phyloP scores from a whole-genome alignment of 2,888 invertebrate genomes.

The Maniola hyperantus region DNA sequence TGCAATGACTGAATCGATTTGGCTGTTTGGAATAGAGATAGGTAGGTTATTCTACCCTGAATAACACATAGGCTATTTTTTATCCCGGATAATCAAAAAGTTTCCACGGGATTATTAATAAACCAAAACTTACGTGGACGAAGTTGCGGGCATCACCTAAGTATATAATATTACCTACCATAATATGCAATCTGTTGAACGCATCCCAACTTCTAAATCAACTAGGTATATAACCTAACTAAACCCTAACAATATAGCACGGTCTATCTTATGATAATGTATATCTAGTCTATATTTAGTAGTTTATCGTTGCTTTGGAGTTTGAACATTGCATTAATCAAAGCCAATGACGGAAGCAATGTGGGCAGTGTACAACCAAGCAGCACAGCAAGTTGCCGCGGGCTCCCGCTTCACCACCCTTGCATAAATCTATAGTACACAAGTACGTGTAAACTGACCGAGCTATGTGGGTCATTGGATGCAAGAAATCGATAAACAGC shows the following conservation, averaged over 20 bases:
- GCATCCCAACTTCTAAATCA: slow-evolving; percentile 1
- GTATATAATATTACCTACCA: no score
- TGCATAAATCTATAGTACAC: slow-evolving; percentile 40
- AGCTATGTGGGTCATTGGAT: slow-evolving; percentile 30
- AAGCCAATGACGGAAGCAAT: slow-evolving; percentile 32
- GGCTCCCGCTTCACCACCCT: slow-evolving; percentile 36
- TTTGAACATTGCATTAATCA: slow-evolving; percentile 32
- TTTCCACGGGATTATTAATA: no score
- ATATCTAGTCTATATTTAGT: slow-evolving; percentile 12
- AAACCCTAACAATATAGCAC: background rate
- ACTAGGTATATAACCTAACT: background rate
- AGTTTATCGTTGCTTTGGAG: slow-evolving; percentile 25
- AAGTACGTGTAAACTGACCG: slow-evolving; percentile 36
- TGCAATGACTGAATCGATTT: no score
- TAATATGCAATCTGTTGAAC: no score
- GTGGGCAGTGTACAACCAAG: slow-evolving; percentile 25
- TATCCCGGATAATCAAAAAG: no score
- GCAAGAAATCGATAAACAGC: slow-evolving; percentile 20
- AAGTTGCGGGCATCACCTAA: no score
- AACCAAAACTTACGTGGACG: no score
- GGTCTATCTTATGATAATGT: background rate
- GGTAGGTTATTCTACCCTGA: no score
- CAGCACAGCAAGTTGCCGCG: slow-evolving; percentile 26
- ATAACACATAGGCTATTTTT: no score
- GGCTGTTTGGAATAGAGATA: no score